A percentile compares a stretch with the other conserved stretches of the same genome.
Evolutionary conservation across 2,888 invertebrate genomes (phyloP).

Genomic region (Drosophila ustulata): DNA sequence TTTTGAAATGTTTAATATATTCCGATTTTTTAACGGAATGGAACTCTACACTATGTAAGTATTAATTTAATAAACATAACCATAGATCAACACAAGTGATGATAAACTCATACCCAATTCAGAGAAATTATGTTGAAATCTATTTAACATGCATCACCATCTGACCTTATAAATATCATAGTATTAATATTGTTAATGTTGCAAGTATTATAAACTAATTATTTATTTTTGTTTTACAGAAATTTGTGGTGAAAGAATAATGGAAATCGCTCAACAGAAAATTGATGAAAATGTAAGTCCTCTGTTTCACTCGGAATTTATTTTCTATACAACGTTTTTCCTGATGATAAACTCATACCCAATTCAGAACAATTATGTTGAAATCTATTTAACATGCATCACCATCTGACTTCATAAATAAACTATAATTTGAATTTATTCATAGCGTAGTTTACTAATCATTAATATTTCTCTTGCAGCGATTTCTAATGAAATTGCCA

Average conservation of each 20-base stretch:
- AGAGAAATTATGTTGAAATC: conserved; percentile 58
- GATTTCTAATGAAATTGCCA: background rate
- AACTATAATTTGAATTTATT: background rate
- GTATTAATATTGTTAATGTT: background rate
- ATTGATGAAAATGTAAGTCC: too few species aligned
- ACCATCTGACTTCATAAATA: conserved; percentile 22
- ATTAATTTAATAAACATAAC: background rate
- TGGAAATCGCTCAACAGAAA: too few species aligned
- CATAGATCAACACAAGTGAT: conserved; percentile 33
- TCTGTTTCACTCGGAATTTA: too few species aligned
- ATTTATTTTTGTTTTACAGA: background rate
- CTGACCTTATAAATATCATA: background rate
- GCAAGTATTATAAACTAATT: background rate
- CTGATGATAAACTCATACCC: conserved; percentile 67
- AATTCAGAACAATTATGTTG: conserved; percentile 59
- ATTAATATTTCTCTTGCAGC: background rate
- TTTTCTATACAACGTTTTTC: too few species aligned
- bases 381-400: conserved; percentile 68
- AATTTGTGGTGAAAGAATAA: too few species aligned
- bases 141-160: conserved; percentile 73
- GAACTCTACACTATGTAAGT: conserved; percentile 7
- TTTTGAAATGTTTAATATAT: background rate
- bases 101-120: conserved; percentile 60
- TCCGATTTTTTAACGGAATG: background rate
- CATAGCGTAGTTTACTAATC: background rate